phyloP scores from a whole-genome alignment of 2,113 vertebrate species.

The Saguinus imperator region DNA sequence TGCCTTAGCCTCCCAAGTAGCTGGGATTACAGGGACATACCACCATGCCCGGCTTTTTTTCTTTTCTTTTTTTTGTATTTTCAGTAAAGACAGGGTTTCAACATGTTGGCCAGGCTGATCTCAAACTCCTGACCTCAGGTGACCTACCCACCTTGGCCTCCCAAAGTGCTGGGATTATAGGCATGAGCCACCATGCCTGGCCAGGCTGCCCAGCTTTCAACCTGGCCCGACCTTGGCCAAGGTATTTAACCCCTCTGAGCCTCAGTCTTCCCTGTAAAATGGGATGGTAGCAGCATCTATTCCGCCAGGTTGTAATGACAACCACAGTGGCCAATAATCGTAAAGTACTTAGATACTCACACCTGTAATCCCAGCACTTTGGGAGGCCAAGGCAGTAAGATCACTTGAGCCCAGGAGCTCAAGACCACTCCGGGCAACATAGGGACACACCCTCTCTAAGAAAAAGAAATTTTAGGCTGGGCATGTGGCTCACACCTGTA shows the following conservation, averaged over 20 bases:
- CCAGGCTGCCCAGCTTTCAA: background rate
- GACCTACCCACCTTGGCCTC: too few relatives aligned
- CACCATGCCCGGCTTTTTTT: too few relatives aligned
- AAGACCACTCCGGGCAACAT: background rate
- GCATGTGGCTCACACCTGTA: background rate
- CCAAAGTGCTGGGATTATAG: too few relatives aligned
- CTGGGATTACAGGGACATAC: too few relatives aligned
- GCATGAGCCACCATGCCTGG: too few relatives aligned
- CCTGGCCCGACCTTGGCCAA: background rate
- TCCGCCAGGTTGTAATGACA: background rate
- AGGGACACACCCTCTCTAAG: background rate
- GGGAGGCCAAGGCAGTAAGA: background rate
- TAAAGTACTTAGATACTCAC: background rate
- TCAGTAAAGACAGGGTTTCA: too few relatives aligned
- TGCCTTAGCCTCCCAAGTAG: too few relatives aligned
- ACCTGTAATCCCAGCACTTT: background rate
- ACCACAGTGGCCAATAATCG: rapidly evolving
- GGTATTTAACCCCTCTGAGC: background rate
- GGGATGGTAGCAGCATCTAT: background rate
- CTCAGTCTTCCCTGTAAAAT: background rate
- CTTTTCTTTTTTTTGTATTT: too few relatives aligned
- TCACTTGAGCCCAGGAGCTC: background rate
- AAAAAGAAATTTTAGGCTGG: background rate
- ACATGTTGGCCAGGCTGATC: too few relatives aligned
- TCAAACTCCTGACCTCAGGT: too few relatives aligned